Percentiles rank a stretch among this genome's conserved stretches.
Evolutionary conservation across 2,797 vertebrate genomes (phyloP).

Genomic region (Cryptoblepharus egeriae): DNA sequence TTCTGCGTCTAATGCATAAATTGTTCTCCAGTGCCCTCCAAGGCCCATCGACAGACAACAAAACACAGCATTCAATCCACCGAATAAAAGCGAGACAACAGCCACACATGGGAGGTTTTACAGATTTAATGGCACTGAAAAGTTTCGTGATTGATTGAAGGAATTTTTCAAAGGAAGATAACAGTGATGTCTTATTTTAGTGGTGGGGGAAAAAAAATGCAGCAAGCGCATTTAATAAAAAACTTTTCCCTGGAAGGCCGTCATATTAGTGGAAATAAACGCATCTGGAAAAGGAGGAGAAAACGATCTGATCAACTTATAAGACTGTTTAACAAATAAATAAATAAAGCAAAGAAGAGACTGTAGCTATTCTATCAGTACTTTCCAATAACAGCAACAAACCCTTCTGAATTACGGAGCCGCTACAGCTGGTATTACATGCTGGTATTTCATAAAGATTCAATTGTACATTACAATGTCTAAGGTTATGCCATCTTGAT

Average conservation of each 20-base stretch:
- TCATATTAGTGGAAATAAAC: background rate
- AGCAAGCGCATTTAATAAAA: slow-evolving; percentile 7
- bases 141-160: slow-evolving; percentile 81
- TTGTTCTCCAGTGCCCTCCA: slow-evolving; percentile 79
- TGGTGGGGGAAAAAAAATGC: slow-evolving; percentile 41
- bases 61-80: slow-evolving; percentile 76
- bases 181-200: slow-evolving; percentile 74
- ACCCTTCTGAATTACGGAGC: slow-evolving; percentile 53
- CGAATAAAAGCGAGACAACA: slow-evolving; percentile 78
- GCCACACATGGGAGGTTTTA: slow-evolving; percentile 73
- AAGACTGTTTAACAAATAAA: slow-evolving; percentile 24
- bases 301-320: background rate
- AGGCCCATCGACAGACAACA: slow-evolving; percentile 85
- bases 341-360: slow-evolving; percentile 59
- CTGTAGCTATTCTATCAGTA: slow-evolving; percentile 39
- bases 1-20: slow-evolving; percentile 83
- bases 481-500: slow-evolving; percentile 67
- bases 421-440: slow-evolving; percentile 63
- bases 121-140: slow-evolving; percentile 86
- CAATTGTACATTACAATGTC: slow-evolving; percentile 57
- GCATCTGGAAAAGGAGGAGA: too few species aligned
- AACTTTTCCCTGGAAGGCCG: background rate
- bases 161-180: slow-evolving; percentile 71
- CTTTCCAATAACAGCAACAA: slow-evolving; percentile 52
- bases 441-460: slow-evolving; percentile 71